Conservation (phyloP, 2,797 vertebrate genomes). For the Rachycentron canadum region DNA sequence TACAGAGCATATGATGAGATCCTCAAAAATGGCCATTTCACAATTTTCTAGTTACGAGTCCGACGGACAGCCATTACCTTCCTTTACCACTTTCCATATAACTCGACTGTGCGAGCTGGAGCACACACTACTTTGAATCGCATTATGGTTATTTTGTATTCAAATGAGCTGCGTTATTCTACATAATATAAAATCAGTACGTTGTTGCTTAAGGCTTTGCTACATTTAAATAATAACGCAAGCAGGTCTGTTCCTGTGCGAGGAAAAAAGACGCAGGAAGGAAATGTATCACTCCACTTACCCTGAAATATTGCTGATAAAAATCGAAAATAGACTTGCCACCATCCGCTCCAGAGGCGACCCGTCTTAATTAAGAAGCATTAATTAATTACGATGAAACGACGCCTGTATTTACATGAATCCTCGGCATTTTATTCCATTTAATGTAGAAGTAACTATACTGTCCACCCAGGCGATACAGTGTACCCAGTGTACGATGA, state of each 20-base stretch:
- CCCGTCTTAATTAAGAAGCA: conserved; percentile 43
- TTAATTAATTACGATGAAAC: conserved; percentile 51
- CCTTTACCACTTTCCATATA: conserved; percentile 68
- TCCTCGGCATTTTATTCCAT: conserved; percentile 79
- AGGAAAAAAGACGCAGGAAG: conserved; percentile 85
- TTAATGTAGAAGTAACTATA: conserved; percentile 84
- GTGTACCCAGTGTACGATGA: conserved; percentile 74
- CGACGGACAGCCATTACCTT: conserved; percentile 86
- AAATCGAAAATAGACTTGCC: conserved; percentile 51
- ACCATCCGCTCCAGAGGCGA: conserved; percentile 31
- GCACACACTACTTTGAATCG: conserved; percentile 62
- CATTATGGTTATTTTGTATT: conserved; percentile 7
- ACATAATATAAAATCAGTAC: neutral
- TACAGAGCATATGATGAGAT: conserved; percentile 35
- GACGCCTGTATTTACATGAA: conserved; percentile 70
- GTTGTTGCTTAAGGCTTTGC: conserved; percentile 35
- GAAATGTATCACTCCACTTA: conserved; percentile 87
- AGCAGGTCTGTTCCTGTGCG: conserved; percentile 57
- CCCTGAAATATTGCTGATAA: conserved; percentile 82
- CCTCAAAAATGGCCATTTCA: conserved; percentile 79
- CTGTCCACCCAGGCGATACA: conserved; percentile 82
- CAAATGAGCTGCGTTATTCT: neutral
- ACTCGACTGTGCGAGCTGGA: conserved; percentile 57
- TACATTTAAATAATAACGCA: conserved; percentile 60
- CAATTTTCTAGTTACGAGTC: conserved; percentile 76